phyloP scores from a whole-genome alignment of 1,140 invertebrate species.

The Battus philenor region DNA sequence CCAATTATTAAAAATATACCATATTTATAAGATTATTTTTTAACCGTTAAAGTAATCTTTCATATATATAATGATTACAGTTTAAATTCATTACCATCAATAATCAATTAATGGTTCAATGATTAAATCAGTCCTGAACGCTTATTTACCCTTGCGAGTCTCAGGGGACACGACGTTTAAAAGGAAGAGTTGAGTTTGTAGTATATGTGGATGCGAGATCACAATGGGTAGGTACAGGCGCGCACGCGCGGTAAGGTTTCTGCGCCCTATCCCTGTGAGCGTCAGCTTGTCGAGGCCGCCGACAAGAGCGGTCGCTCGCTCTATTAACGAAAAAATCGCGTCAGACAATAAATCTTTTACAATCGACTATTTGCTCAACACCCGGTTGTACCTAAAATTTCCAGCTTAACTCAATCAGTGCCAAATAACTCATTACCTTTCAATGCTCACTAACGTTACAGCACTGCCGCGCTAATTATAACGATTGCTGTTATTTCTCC shows the following conservation, averaged over 20 bases:
- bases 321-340: slow-evolving; percentile 21
- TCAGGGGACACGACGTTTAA: neutral
- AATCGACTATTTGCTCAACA: too few species aligned
- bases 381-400: slow-evolving; percentile 32
- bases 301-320: slow-evolving; percentile 42
- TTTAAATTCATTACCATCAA: too few species aligned
- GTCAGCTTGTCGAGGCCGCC: slow-evolving; percentile 38
- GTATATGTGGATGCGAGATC: slow-evolving; percentile 29
- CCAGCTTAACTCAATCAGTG: slow-evolving; percentile 13
- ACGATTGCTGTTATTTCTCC: slow-evolving; percentile 20
- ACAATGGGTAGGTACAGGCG: slow-evolving; percentile 29
- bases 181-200: neutral
- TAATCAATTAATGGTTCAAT: neutral
- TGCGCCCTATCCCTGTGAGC: slow-evolving; percentile 37
- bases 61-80: too few species aligned
- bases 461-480: slow-evolving; percentile 15
- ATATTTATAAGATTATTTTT: too few species aligned
- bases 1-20: too few species aligned
- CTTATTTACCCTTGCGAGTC: neutral
- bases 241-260: slow-evolving; percentile 48
- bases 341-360: slow-evolving; percentile 7
- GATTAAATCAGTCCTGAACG: neutral
- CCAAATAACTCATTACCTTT: slow-evolving; percentile 19
- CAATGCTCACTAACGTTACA: too few species aligned
- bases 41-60: too few species aligned